Evolutionary conservation across 1,140 invertebrate genomes (phyloP).

Genomic region (Cotesia typhae): DNA sequence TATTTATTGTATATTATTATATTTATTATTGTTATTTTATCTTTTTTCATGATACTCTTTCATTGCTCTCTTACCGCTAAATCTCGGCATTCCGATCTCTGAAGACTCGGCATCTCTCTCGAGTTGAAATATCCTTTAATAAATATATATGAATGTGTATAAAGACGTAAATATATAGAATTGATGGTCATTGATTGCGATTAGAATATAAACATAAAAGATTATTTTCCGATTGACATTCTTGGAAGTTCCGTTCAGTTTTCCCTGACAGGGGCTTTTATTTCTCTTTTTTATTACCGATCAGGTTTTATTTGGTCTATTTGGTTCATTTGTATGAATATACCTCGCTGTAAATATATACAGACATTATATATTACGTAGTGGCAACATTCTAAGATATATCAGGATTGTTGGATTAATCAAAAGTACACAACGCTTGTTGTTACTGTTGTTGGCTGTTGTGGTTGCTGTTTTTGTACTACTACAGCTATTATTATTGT

Average conservation of each 20-base stretch:
- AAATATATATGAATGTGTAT: conserved; percentile 15
- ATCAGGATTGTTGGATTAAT: too few relatives aligned
- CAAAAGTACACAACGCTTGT: too few relatives aligned
- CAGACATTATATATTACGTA: too few relatives aligned
- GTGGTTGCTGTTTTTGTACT: too few relatives aligned
- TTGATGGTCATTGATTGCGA: background rate
- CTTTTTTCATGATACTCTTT: conserved; percentile 22
- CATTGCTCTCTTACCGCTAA: conserved; percentile 20
- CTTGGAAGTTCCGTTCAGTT: conserved; percentile 10
- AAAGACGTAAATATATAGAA: conserved; percentile 4
- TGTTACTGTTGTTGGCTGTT: conserved; percentile 15
- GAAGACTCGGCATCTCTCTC: conserved; percentile 34
- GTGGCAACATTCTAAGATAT: too few relatives aligned
- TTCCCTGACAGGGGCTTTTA: background rate
- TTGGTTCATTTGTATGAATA: too few relatives aligned
- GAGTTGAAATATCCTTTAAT: conserved; percentile 27
- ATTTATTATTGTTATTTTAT: conserved; percentile 19
- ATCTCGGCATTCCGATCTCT: conserved; percentile 35
- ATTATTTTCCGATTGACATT: conserved; percentile 32
- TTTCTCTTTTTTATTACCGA: background rate
- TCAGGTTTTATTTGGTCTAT: conserved; percentile 5
- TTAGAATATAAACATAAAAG: too few relatives aligned
- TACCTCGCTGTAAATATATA: too few relatives aligned
- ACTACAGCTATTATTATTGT: background rate
- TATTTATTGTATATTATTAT: conserved; percentile 9